phyloP scores from a whole-genome alignment of 2,888 invertebrate genomes.

The Herminia tarsipennalis region DNA sequence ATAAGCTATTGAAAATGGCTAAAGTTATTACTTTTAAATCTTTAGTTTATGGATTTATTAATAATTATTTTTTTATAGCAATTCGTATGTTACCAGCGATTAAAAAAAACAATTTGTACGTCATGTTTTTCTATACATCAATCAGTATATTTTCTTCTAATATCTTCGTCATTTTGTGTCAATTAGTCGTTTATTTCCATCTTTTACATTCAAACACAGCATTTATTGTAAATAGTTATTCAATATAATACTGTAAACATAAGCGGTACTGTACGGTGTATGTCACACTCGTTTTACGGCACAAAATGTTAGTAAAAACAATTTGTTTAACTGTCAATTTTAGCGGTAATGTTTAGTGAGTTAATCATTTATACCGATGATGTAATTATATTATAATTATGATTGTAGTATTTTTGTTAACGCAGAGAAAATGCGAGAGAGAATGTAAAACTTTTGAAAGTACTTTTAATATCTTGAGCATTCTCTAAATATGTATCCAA shows the following conservation, averaged over 20 bases:
- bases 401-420: slow-evolving; percentile 40
- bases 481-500: too few species aligned
- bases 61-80: background rate
- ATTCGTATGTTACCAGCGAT: too few species aligned
- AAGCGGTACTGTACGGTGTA: slow-evolving; percentile 79
- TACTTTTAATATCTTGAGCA: too few species aligned
- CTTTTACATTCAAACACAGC: slow-evolving; percentile 19
- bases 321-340: slow-evolving; percentile 83
- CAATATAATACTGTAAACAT: slow-evolving; percentile 66
- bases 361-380: slow-evolving; percentile 74
- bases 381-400: slow-evolving; percentile 47
- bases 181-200: slow-evolving; percentile 20
- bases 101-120: background rate
- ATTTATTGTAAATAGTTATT: slow-evolving; percentile 81
- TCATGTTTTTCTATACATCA: background rate
- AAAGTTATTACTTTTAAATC: background rate
- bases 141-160: background rate
- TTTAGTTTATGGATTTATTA: background rate
- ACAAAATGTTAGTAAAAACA: slow-evolving; percentile 80
- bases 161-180: background rate
- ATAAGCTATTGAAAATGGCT: slow-evolving; percentile 15
- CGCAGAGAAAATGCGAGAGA: slow-evolving; percentile 16
- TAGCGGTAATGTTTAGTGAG: slow-evolving; percentile 73
- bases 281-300: slow-evolving; percentile 84
- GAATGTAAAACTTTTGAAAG: too few species aligned